Evolutionary conservation across 2,113 vertebrate genomes (phyloP), one percentile per base, ranked within the genome.

Genomic region (Fulica atra): DNA sequence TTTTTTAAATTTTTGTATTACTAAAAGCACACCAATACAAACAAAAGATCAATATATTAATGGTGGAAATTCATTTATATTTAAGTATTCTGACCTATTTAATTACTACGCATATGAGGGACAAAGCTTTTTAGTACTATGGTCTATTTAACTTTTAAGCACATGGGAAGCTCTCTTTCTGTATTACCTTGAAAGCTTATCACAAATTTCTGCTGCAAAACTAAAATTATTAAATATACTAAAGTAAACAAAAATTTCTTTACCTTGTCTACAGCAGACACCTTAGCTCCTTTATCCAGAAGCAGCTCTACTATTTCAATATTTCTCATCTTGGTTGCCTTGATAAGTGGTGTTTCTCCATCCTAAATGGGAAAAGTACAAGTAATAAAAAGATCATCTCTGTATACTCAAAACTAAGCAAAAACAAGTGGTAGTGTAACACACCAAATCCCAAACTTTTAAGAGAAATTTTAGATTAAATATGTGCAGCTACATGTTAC

Each of bases 291-390:
- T 98, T 99, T 99, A 95, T 99, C 99, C 72, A 99, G 97, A 91
- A 99, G 97, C 31, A 99, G 99, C 93, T 99, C 99, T 59, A 99
- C 99, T 51, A 99, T 98, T 92, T 99, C 99, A 91, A 99, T 99
- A 90, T 98, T 99, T 95, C 99, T 99, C 99, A 99, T 99, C 97
- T 99, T 99, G 66, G 99, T 99, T 57, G 99, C 99, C 97, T 99
- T 99, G 96, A 99, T 99, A 71, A 99, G 98, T 0, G 99, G 99
- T 13, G 99, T 99, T 96, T 99, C 99, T 36, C 99, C 99, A 17
- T 99, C 99, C 99, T 99, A 86, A 66, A 95, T 96, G 36, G 24
- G 59, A 71, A 94, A 91, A 74, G 5, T 35, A 69, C 33, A 35
- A 66, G 10, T 25, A 76, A 42, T n/a, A 86, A 63, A 84, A 76